Evolutionary conservation across 30 jellyfish, hydroid and myxozoan species (phyloP).

Genomic region (Hydractinia symbiolongicarpus): DNA sequence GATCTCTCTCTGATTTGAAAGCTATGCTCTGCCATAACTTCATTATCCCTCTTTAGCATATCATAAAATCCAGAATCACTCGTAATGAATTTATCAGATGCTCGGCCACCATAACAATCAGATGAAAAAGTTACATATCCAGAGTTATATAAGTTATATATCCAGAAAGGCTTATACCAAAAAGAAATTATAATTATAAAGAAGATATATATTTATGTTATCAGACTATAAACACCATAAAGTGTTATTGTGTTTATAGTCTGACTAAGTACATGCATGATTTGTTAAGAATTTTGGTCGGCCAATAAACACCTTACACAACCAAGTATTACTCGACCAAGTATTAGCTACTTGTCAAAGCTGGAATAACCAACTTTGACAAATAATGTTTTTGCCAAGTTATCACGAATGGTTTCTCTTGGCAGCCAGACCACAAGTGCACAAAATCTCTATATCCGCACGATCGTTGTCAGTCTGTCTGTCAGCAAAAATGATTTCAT

Average conservation of each 20-base stretch:
- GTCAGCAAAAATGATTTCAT: constrained; percentile 16
- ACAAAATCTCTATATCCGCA: constrained; percentile 29
- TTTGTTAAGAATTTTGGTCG: too few relatives aligned
- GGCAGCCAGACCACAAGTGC: constrained; percentile 35
- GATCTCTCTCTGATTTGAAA: constrained; percentile 45
- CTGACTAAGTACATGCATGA: constrained; percentile 67
- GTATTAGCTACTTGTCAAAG: too few relatives aligned
- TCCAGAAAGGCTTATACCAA: constrained; percentile 51
- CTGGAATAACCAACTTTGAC: too few relatives aligned
- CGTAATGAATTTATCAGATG: constrained; percentile 41
- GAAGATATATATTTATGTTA: too few relatives aligned
- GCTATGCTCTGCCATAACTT: constrained; percentile 54
- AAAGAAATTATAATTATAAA: too few relatives aligned
- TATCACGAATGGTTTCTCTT: not conserved
- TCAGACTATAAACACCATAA: too few relatives aligned
- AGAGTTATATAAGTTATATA: constrained; percentile 21
- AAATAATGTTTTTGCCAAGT: too few relatives aligned
- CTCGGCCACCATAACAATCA: constrained; percentile 37
- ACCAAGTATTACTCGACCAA: too few relatives aligned
- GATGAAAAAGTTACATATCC: not conserved
- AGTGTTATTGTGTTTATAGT: constrained; percentile 46
- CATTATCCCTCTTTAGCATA: constrained; percentile 43
- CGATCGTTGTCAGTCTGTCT: constrained; percentile 28
- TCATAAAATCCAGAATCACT: constrained; percentile 35
- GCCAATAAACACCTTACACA: too few relatives aligned